A percentile compares a stretch with the other conserved stretches of the same genome.
These are phyloP conservation scores for Maconellicoccus hirsutus DNA, from an alignment of 1,140 invertebrate genomes.

Conservation along the genomic window DNA sequence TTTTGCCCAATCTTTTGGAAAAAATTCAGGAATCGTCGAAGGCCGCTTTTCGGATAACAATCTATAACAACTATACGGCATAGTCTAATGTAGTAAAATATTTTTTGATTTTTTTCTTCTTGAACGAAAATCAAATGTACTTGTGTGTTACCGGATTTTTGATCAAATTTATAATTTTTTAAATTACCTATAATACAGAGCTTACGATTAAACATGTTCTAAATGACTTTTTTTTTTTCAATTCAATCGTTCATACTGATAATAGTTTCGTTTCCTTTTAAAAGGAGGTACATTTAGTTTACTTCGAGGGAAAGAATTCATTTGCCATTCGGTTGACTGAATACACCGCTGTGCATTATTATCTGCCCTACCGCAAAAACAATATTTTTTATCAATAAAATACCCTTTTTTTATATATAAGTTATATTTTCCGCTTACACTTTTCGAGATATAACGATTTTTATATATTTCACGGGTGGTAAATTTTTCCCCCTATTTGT, in stretches of 20 bases:
- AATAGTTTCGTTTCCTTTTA: too few relatives aligned
- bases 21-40: conserved; percentile 14
- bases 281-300: too few relatives aligned
- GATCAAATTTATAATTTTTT: too few relatives aligned
- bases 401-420: conserved; percentile 20
- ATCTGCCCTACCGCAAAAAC: conserved; percentile 21
- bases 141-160: too few relatives aligned
- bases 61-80: conserved; percentile 11
- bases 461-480: conserved; percentile 22
- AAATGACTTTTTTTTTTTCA: too few relatives aligned
- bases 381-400: conserved; percentile 23
- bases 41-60: conserved; percentile 17
- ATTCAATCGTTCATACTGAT: too few relatives aligned
- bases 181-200: too few relatives aligned
- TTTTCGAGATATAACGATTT: conserved; percentile 20
- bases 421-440: conserved; percentile 21
- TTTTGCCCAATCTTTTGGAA: conserved; percentile 19
- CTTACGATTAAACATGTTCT: too few relatives aligned
- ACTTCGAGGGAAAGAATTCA: background rate
- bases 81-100: background rate
- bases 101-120: background rate
- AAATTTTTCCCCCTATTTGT: conserved; percentile 22
- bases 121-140: background rate
- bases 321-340: conserved; percentile 10
- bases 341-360: conserved; percentile 9